These are phyloP conservation scores for Chrysocyon brachyurus DNA, from an alignment of 2,797 vertebrate genomes.

Conservation along the genomic window DNA sequence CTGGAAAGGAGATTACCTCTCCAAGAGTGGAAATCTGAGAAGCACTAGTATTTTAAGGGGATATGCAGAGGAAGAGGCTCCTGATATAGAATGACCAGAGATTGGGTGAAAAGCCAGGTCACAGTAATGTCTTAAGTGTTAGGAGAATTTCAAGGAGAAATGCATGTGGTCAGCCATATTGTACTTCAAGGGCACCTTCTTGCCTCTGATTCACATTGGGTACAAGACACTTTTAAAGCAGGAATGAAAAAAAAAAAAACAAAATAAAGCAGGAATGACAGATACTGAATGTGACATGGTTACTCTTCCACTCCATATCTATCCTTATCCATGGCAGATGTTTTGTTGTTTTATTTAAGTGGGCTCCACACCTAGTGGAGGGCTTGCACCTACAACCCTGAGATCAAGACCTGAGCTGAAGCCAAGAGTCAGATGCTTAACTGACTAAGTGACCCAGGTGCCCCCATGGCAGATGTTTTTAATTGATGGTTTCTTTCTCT, in stretches of 20 bases:
- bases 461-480: neutral
- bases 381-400: neutral
- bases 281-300: neutral
- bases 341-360: neutral
- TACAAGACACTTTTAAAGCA: neutral
- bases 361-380: neutral
- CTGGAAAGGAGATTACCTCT: neutral
- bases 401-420: neutral
- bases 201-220: neutral
- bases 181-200: neutral
- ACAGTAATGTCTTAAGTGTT: neutral
- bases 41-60: slow-evolving; percentile 36
- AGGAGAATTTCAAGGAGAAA: slow-evolving; percentile 14
- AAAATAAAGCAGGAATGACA: neutral
- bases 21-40: slow-evolving; percentile 13
- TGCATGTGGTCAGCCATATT: neutral
- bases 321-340: neutral
- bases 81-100: slow-evolving; percentile 1
- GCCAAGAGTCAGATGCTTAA: neutral
- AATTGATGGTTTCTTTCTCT: slow-evolving; percentile 27
- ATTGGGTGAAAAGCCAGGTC: slow-evolving; percentile 18
- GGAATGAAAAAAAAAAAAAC: neutral
- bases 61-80: neutral
- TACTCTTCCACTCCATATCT: neutral
- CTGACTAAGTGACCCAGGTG: neutral